phyloP scores from a whole-genome alignment of 2,797 vertebrate genomes.

The Cheirogaleus major region DNA sequence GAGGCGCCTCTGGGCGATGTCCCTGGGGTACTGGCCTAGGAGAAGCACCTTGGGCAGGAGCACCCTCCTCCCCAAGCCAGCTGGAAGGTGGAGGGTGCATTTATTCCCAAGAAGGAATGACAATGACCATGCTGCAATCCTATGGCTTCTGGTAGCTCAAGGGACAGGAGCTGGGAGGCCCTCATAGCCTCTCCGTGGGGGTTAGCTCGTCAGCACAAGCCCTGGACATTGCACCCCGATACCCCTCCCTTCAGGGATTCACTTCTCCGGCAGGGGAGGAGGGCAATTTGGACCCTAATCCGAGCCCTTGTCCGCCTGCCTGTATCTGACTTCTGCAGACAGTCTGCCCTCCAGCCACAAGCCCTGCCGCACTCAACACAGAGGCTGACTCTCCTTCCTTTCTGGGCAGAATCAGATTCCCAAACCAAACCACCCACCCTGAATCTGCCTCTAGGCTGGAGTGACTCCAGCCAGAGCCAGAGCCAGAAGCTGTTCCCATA shows the following conservation, averaged over 20 bases:
- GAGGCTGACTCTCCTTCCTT: neutral
- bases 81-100: neutral
- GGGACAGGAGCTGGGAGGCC: neutral
- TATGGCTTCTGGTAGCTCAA: neutral
- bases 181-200: neutral
- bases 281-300: neutral
- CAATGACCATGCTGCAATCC: rapidly evolving
- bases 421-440: conserved; percentile 24
- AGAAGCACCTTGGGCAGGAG: too few species aligned
- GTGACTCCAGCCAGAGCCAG: neutral
- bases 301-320: neutral
- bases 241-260: rapidly evolving
- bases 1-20: neutral
- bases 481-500: neutral
- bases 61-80: neutral
- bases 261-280: neutral
- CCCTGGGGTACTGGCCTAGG: neutral
- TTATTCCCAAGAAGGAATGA: neutral
- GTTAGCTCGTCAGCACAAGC: neutral
- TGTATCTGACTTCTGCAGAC: neutral
- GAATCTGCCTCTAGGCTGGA: neutral
- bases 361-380: neutral
- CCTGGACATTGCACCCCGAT: rapidly evolving
- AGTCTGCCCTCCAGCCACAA: neutral
- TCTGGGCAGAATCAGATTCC: conserved; percentile 7